Evolutionary conservation across 2,113 vertebrate genomes (phyloP), one percentile per base, ranked within the genome.

Genomic region (Gadus macrocephalus): DNA sequence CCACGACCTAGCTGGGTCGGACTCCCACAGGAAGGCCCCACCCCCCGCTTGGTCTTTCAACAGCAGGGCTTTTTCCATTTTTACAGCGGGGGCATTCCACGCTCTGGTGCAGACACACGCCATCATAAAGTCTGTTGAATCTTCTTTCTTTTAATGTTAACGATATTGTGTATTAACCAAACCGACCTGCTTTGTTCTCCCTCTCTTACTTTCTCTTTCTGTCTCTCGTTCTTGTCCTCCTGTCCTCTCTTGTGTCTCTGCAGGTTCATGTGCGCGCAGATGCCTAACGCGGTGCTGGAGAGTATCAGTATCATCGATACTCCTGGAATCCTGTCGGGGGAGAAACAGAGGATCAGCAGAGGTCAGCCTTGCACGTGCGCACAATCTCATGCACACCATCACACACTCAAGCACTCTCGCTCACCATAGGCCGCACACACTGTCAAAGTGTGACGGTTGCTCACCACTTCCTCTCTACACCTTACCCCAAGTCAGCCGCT

Each of bases 291-390:
- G 0, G 95, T 97, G 66, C 85, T 97, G 88, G 95, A 97, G 79
- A 97, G 95, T 84, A 97, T 97, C 83, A 97, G 95, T 81, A 95
- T 96, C 89, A 97, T 97, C 2, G 95, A 97, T 87, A 96, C 95
- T 1, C 95, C 95, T 0, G 95, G 95, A 64, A 97, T 96, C 85
- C 89, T 93, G 82, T 93, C 92, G 0, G 92, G 92, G 25, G 92
- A 93, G 81, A 93, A 93, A 64, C 92, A 93, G 82, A 91, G 94
- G 68, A 95, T 96, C 85, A 93, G 93, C 89, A 90, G 94, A 66
- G 95, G 95, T 96, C 76, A 88, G 93, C 31, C 19, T 71, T 27
- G 72, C 20, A 70, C 27, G 16, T 12, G 1, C 19, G 53, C 67
- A 35, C 62, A 58, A 12, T 64, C 53, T 12, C 61, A 20, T 14